Conservation (phyloP, 2,888 invertebrate species). For the Zhuqinia jingwanae region DNA sequence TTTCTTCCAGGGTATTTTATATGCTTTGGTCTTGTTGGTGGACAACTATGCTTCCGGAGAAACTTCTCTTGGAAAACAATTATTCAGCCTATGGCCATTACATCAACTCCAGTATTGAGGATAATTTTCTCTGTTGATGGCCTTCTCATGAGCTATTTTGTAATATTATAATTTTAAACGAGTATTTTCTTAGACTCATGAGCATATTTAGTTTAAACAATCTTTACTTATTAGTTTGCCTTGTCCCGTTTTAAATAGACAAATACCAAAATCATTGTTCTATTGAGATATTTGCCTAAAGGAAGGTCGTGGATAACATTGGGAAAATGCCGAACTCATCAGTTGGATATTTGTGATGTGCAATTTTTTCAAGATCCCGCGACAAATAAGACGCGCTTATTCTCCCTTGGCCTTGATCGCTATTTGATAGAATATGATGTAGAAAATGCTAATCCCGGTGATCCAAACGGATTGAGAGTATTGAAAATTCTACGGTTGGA, state of each 20-base stretch:
- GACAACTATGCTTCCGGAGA: constrained; percentile 55
- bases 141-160: constrained; percentile 73
- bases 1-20: constrained; percentile 55
- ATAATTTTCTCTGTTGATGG: constrained; percentile 76
- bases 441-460: constrained; percentile 76
- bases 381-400: constrained; percentile 81
- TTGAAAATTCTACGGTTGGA: constrained; percentile 65
- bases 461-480: constrained; percentile 54
- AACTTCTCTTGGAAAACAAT: constrained; percentile 70
- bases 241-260: constrained; percentile 1
- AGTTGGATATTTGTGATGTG: constrained; percentile 83
- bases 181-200: background rate
- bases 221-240: no score
- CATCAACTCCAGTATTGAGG: constrained; percentile 54
- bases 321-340: constrained; percentile 85
- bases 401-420: constrained; percentile 85
- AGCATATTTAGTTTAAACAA: no score
- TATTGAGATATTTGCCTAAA: constrained; percentile 67
- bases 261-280: constrained; percentile 39
- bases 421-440: constrained; percentile 85
- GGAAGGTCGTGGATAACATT: constrained; percentile 82
- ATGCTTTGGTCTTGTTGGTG: constrained; percentile 66
- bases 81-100: constrained; percentile 48
- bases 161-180: constrained; percentile 14
- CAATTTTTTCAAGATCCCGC: constrained; percentile 82